A percentile compares a stretch with the other conserved stretches of the same genome.
Conservation (phyloP, 2,113 vertebrate genomes). For the Sceloporus undulatus region DNA sequence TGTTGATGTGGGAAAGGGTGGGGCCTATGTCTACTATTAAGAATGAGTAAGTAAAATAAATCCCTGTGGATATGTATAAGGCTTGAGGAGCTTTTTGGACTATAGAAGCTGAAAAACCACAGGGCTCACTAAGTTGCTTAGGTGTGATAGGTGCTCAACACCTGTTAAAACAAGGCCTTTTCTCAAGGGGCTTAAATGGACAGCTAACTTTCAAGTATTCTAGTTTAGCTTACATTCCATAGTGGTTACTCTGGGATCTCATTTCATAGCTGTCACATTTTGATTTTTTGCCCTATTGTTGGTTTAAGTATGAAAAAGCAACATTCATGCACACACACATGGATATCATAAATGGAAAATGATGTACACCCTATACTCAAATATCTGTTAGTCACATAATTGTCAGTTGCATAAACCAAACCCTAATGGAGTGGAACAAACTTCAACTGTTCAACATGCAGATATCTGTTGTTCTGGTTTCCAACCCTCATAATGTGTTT, state of each 20-base stretch:
- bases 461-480: conserved; percentile 64
- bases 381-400: conserved; percentile 64
- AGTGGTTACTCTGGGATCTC: conserved; percentile 56
- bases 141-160: not conserved
- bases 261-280: conserved; percentile 59
- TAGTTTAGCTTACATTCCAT: conserved; percentile 52
- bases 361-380: conserved; percentile 51
- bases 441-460: conserved; percentile 61
- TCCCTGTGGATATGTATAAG: not conserved
- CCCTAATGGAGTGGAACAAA: conserved; percentile 71
- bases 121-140: not conserved
- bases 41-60: not conserved
- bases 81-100: not conserved
- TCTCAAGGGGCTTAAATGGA: fast-evolving
- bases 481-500: conserved; percentile 63
- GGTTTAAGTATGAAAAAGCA: conserved; percentile 28
- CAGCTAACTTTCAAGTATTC: conserved; percentile 39
- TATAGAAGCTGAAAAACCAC: not conserved
- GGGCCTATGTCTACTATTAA: not conserved
- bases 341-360: conserved; percentile 69
- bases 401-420: conserved; percentile 62
- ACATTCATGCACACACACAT: conserved; percentile 16
- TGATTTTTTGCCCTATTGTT: conserved; percentile 56
- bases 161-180: conserved; percentile 32
- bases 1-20: not conserved